Conservation (phyloP, 2,888 invertebrate genomes). For the Orthosia incerta region DNA sequence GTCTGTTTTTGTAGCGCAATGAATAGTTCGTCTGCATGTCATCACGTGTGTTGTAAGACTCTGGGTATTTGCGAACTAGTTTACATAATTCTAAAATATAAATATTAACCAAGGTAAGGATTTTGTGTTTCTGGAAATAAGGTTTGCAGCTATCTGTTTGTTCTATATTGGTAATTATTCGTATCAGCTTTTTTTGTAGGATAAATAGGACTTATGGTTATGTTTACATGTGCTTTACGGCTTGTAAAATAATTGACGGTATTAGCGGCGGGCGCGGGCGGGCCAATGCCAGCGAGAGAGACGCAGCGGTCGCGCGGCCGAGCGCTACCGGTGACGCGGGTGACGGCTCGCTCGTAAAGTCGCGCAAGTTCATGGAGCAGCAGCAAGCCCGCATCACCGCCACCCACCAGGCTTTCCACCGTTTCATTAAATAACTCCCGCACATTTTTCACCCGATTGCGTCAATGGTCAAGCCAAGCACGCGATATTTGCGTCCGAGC, state of each 20-base stretch:
- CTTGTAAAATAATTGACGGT: conserved; percentile 73
- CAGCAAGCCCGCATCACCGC: conserved; percentile 69
- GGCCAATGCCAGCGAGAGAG: conserved; percentile 54
- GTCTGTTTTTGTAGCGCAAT: no score
- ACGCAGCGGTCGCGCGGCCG: conserved; percentile 47
- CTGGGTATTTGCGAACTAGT: no score
- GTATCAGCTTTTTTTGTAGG: no score
- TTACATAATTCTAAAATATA: no score
- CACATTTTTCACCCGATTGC: conserved; percentile 89
- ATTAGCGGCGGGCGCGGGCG: conserved; percentile 55
- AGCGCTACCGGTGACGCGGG: conserved; percentile 56
- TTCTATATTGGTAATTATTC: no score
- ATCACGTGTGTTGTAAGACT: no score
- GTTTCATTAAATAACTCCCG: conserved; percentile 86
- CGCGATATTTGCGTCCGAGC: conserved; percentile 88
- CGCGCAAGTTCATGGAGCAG: conserved; percentile 84
- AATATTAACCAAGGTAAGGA: no score
- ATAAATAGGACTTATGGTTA: no score
- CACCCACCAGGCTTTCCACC: conserved; percentile 83
- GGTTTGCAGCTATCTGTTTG: no score
- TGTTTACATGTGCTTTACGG: conserved; percentile 81
- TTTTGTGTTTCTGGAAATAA: no score
- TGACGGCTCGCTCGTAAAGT: conserved; percentile 67
- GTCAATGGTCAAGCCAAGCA: conserved; percentile 87
- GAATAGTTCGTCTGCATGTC: no score